phyloP scores from a whole-genome alignment of 2,797 vertebrate species.

The Argentina silus region DNA sequence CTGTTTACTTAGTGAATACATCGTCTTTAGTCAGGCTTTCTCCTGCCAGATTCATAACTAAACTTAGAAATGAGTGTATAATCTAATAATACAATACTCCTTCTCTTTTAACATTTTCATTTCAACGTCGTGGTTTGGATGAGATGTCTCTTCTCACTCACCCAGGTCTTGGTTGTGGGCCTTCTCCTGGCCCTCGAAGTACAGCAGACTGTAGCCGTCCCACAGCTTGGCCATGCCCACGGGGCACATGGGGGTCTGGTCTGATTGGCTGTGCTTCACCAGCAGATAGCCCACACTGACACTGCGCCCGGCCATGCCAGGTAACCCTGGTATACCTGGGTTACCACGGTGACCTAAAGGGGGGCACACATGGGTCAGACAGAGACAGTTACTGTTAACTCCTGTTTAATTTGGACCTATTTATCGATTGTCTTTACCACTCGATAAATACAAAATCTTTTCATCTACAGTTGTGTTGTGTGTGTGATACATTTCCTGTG shows the following conservation, averaged over 20 bases:
- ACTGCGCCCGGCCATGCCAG: slow-evolving; percentile 95
- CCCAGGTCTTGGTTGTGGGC: slow-evolving; percentile 98
- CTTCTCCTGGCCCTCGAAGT: slow-evolving; percentile 97
- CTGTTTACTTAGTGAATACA: no score
- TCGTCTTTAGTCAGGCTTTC: no score
- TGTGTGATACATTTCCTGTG: no score
- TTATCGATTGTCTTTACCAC: no score
- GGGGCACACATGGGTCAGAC: not conserved
- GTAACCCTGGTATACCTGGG: slow-evolving; percentile 79
- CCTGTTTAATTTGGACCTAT: no score
- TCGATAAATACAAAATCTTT: no score
- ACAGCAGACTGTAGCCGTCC: slow-evolving; percentile 96
- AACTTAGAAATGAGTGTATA: no score
- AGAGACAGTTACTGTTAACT: not conserved
- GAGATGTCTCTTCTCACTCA: slow-evolving; percentile 57
- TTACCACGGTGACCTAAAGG: slow-evolving; percentile 72
- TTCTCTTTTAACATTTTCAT: not conserved
- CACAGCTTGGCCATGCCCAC: slow-evolving; percentile 95
- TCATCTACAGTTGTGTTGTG: no score
- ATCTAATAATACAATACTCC: not conserved
- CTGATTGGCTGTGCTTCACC: slow-evolving; percentile 97
- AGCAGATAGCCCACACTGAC: slow-evolving; percentile 96
- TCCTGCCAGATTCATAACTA: no score
- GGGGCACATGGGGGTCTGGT: slow-evolving; percentile 92
- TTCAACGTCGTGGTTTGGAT: no score